Evolutionary conservation across 2,888 invertebrate species (phyloP).

Genomic region (Diaprepes abbreviatus): DNA sequence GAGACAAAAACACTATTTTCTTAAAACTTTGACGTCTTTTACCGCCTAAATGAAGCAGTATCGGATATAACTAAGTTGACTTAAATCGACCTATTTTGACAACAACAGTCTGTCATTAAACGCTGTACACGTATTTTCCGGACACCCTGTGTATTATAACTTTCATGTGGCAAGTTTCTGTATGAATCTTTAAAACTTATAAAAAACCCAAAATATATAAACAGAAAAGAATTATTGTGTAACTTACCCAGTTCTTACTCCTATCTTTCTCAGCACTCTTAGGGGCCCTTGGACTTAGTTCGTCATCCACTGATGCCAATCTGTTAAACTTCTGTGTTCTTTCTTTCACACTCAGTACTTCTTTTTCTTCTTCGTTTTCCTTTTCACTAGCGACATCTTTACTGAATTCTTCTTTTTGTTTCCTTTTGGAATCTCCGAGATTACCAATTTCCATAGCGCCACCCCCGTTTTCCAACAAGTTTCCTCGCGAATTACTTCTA

Average conservation of each 20-base stretch:
- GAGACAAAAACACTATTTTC: no score
- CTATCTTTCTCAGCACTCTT: constrained; percentile 65
- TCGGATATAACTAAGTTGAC: no score
- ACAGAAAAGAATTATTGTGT: no score
- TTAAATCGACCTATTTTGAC: no score
- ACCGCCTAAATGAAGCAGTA: no score
- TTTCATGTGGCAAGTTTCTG: no score
- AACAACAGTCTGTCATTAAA: no score
- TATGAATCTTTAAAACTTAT: no score
- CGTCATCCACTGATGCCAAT: constrained; percentile 86
- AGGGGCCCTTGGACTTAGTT: constrained; percentile 68
- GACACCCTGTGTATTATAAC: no score
- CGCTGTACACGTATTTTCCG: no score
- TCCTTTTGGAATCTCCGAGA: background rate
- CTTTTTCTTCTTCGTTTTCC: constrained; percentile 70
- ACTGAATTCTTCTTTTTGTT: background rate
- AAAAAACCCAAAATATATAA: no score
- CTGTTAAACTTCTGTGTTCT: constrained; percentile 93
- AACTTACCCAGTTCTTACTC: constrained; percentile 74
- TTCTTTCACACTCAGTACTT: constrained; percentile 89
- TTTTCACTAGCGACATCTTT: constrained; percentile 24
- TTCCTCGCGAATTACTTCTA: constrained; percentile 49
- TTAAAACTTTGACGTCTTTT: no score
- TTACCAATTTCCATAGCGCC: constrained; percentile 32
- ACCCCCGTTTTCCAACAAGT: constrained; percentile 44